Evolutionary conservation across 2,113 vertebrate genomes (phyloP).

Genomic region (Grus americana): DNA sequence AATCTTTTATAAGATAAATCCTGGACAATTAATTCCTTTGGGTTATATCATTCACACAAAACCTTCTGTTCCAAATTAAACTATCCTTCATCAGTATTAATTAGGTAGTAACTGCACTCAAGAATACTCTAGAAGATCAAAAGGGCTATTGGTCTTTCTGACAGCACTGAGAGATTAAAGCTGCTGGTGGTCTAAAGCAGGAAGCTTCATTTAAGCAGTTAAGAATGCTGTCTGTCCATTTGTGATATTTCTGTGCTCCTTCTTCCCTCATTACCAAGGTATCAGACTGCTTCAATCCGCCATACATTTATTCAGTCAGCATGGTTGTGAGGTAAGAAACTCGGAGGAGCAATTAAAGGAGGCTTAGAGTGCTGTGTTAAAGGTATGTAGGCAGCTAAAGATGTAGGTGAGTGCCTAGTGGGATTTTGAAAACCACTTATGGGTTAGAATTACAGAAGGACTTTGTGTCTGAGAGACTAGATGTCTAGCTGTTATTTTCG

Average conservation of each 20-base stretch:
- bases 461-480: background rate
- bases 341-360: constrained; percentile 33
- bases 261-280: constrained; percentile 33
- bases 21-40: background rate
- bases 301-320: background rate
- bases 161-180: background rate
- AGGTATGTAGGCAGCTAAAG: constrained; percentile 9
- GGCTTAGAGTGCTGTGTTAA: background rate
- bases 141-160: background rate
- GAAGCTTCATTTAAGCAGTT: background rate
- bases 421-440: constrained; percentile 14
- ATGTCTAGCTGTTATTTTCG: background rate
- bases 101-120: background rate
- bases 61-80: constrained; percentile 6
- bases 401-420: background rate
- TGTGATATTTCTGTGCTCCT: background rate
- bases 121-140: background rate
- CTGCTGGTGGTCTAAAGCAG: background rate
- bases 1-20: background rate
- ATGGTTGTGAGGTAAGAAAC: background rate
- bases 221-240: background rate
- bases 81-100: background rate
- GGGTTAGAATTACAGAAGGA: background rate
- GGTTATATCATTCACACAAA: background rate
- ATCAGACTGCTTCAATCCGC: constrained; percentile 43